Evolutionary conservation across 2,888 invertebrate genomes (phyloP).

Genomic region (Macaria liturata): DNA sequence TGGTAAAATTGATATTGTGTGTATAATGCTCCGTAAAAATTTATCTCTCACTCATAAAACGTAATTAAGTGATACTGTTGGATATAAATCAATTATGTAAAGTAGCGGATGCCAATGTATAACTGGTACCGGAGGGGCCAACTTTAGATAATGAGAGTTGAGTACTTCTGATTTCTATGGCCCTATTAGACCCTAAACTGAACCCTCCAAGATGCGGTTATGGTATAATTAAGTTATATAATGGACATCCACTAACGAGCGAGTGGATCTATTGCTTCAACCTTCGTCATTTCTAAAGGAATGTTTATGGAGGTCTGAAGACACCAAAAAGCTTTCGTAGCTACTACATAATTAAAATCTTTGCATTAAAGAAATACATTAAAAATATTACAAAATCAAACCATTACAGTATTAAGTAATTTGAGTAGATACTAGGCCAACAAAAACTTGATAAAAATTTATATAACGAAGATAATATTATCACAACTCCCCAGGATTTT

Average conservation of each 20-base stretch:
- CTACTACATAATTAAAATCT: too few relatives aligned
- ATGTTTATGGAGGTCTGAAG: too few relatives aligned
- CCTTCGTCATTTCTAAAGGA: too few relatives aligned
- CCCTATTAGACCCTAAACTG: constrained; percentile 25
- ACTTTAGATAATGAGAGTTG: constrained; percentile 24
- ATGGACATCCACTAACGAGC: constrained; percentile 13
- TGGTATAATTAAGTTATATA: constrained; percentile 20
- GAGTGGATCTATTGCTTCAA: constrained; percentile 6
- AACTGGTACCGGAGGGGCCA: constrained; percentile 30
- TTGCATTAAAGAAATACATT: too few relatives aligned
- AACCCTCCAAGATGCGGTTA: constrained; percentile 13
- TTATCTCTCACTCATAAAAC: constrained; percentile 46
- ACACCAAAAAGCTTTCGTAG: too few relatives aligned
- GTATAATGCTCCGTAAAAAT: constrained; percentile 21
- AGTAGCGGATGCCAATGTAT: constrained; percentile 31
- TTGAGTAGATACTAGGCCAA: too few relatives aligned
- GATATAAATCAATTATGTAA: constrained; percentile 59
- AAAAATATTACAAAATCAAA: too few relatives aligned
- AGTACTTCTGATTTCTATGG: constrained; percentile 19
- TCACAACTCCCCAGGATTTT: too few relatives aligned
- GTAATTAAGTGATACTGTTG: constrained; percentile 56
- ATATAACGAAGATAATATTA: too few relatives aligned
- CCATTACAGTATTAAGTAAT: too few relatives aligned
- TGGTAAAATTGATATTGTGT: constrained; percentile 23
- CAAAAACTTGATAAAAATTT: too few relatives aligned